Conservation (phyloP, 2,888 invertebrate species). For the Nomada fabriciana region DNA sequence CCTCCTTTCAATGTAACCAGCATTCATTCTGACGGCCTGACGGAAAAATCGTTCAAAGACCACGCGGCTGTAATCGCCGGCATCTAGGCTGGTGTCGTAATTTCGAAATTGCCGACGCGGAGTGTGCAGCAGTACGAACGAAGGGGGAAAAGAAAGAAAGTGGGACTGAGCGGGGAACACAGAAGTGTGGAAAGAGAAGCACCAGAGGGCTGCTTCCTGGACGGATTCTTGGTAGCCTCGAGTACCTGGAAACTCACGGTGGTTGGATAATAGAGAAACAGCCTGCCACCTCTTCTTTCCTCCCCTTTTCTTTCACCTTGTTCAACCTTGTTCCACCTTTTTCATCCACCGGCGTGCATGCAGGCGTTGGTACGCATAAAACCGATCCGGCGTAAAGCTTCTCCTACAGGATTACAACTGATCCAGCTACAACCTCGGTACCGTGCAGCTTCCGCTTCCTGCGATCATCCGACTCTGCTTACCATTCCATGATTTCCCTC, state of each 20-base stretch:
- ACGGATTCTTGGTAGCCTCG: slow-evolving; percentile 47
- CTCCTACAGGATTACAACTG: slow-evolving; percentile 53
- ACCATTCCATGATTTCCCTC: slow-evolving; percentile 47
- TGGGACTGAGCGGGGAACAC: slow-evolving; percentile 15
- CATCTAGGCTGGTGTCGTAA: slow-evolving; percentile 51
- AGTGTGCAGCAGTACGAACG: slow-evolving; percentile 19
- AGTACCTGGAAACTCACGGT: slow-evolving; percentile 59
- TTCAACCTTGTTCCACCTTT: neutral
- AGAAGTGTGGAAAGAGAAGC: slow-evolving; percentile 32
- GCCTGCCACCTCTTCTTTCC: slow-evolving; percentile 46
- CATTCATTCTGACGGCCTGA: neutral
- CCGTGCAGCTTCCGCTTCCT: slow-evolving; percentile 60
- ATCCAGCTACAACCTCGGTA: slow-evolving; percentile 32
- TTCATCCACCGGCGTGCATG: slow-evolving; percentile 1
- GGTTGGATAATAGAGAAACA: slow-evolving; percentile 62
- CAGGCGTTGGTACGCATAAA: slow-evolving; percentile 49
- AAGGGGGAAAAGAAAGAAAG: slow-evolving; percentile 2
- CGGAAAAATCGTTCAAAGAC: slow-evolving; percentile 18
- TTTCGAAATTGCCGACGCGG: slow-evolving; percentile 44
- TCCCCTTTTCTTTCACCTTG: slow-evolving; percentile 26
- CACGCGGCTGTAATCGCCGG: slow-evolving; percentile 39
- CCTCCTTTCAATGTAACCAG: neutral
- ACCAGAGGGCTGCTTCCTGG: slow-evolving; percentile 63
- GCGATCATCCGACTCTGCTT: slow-evolving; percentile 19
- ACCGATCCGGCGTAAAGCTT: slow-evolving; percentile 44